phyloP scores from a whole-genome alignment of 2,888 invertebrate species.

The Acanthosoma haemorrhoidale region DNA sequence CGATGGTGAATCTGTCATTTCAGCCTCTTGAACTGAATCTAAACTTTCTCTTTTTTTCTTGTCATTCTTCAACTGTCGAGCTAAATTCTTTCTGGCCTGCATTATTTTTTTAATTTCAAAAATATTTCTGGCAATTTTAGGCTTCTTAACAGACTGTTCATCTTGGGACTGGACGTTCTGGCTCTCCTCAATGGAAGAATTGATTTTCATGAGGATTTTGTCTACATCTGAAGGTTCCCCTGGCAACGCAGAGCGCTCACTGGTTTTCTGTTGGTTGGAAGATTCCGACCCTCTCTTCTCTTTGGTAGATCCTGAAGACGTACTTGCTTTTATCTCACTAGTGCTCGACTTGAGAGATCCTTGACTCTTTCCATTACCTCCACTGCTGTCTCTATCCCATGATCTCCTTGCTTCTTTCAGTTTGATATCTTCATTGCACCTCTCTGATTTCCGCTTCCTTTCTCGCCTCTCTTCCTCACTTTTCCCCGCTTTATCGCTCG shows the following conservation, averaged over 20 bases:
- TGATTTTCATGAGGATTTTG: conserved; percentile 33
- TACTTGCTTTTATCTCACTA: neutral
- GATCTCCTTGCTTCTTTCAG: conserved; percentile 62
- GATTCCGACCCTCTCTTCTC: neutral
- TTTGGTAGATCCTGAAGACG: neutral
- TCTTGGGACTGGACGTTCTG: neutral
- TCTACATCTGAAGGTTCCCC: conserved; percentile 28
- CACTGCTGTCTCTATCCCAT: conserved; percentile 74
- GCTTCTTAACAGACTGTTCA: conserved; percentile 52
- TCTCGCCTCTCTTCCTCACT: conserved; percentile 32
- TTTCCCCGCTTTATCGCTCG: conserved; percentile 48
- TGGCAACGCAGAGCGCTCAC: neutral
- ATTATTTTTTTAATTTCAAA: conserved; percentile 61
- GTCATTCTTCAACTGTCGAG: conserved; percentile 44
- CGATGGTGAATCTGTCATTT: conserved; percentile 1
- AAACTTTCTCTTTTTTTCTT: conserved; percentile 53
- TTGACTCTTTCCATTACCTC: conserved; percentile 47
- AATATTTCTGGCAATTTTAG: conserved; percentile 63
- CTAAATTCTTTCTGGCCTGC: conserved; percentile 61
- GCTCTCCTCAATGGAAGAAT: conserved; percentile 33
- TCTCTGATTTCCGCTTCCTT: conserved; percentile 33
- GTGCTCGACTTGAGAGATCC: conserved; percentile 40
- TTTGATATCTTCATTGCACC: conserved; percentile 45
- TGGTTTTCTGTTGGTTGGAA: neutral
- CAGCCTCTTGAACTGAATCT: neutral